Percentiles rank a stretch among this genome's conserved stretches.
These are phyloP conservation scores for Drosophila azteca DNA, from an alignment of 1,140 invertebrate genomes.

Conservation along the genomic window DNA sequence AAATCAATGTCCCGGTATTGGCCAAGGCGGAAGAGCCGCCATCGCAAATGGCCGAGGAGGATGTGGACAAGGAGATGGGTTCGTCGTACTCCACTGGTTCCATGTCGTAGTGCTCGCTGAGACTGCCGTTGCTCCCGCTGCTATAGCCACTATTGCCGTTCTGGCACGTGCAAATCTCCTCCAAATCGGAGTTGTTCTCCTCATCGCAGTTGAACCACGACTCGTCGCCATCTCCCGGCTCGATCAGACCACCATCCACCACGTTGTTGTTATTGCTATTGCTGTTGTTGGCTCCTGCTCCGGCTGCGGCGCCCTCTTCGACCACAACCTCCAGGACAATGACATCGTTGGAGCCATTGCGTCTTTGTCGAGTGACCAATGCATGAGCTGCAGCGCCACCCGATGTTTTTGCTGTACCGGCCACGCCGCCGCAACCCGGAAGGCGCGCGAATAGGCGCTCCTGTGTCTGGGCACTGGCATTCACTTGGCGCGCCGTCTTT, in stretches of 20 bases:
- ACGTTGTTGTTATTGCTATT: constrained; percentile 9
- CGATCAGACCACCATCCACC: constrained; percentile 14
- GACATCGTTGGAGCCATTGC: constrained; percentile 52
- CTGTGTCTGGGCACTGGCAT: constrained; percentile 76
- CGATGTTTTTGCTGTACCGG: neutral
- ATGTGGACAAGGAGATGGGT: constrained; percentile 20
- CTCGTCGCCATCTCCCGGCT: constrained; percentile 71
- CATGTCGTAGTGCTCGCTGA: constrained; percentile 63
- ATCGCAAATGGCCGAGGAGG: neutral
- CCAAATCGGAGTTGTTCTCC: constrained; percentile 77
- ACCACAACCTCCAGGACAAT: constrained; percentile 63
- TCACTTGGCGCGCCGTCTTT: constrained; percentile 62
- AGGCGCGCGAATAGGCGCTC: constrained; percentile 65
- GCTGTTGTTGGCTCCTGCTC: neutral
- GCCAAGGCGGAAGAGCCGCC: constrained; percentile 30
- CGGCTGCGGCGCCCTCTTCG: constrained; percentile 48
- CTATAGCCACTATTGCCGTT: constrained; percentile 61
- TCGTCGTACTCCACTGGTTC: constrained; percentile 59
- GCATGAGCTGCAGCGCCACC: neutral
- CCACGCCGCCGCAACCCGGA: constrained; percentile 5
- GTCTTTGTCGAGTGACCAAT: constrained; percentile 26
- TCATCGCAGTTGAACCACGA: constrained; percentile 83
- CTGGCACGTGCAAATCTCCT: constrained; percentile 82
- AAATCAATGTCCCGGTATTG: constrained; percentile 35
- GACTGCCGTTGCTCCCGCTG: constrained; percentile 73